A percentile compares a stretch with the other conserved stretches of the same genome.
Evolutionary conservation across 2,797 vertebrate genomes (phyloP).

Genomic region (Neopelma chrysocephalum): DNA sequence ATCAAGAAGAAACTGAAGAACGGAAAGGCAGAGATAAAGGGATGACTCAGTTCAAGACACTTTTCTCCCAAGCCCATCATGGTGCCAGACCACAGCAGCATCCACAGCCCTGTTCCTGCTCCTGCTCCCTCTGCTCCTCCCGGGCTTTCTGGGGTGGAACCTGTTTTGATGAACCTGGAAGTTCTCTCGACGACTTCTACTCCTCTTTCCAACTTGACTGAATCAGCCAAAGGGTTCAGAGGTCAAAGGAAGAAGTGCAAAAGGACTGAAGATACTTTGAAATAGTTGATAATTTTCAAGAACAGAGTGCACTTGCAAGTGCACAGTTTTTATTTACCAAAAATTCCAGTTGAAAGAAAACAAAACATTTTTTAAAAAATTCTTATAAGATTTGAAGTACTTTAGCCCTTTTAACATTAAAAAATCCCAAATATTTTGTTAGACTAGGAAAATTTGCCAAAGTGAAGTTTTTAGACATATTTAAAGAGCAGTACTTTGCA

Average conservation of each 20-base stretch:
- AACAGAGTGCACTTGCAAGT: neutral
- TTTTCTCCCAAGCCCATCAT: fast-evolving
- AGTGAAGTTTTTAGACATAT: neutral
- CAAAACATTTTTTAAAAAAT: fast-evolving
- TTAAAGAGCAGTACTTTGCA: neutral
- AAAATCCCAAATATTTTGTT: neutral
- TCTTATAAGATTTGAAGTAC: neutral
- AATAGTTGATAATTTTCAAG: neutral
- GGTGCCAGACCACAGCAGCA: neutral
- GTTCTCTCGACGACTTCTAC: neutral
- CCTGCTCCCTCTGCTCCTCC: neutral
- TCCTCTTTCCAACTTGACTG: neutral
- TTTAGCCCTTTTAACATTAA: neutral
- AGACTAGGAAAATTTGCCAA: neutral
- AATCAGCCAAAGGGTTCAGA: neutral
- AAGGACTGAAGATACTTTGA: neutral
- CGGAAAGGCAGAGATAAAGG: neutral
- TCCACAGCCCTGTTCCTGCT: fast-evolving
- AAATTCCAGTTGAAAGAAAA: neutral
- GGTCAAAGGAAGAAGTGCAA: neutral
- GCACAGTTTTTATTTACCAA: neutral
- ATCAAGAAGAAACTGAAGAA: neutral
- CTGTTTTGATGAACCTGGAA: neutral
- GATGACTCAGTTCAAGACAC: neutral
- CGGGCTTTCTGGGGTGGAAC: neutral